Evolutionary conservation across 1,140 invertebrate species (phyloP).

Genomic region (Acromyrmex echinatior): DNA sequence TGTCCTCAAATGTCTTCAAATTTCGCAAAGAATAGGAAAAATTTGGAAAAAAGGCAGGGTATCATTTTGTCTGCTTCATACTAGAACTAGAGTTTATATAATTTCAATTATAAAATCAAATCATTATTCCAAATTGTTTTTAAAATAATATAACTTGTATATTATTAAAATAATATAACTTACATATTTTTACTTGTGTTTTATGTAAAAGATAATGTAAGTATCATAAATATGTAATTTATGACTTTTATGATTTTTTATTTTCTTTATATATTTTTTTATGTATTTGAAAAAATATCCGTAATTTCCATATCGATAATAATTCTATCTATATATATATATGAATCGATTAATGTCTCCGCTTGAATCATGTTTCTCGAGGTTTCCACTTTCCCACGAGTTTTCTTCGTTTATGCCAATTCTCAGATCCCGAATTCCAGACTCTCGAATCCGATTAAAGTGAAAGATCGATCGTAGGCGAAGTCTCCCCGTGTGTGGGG

Average conservation of each 20-base stretch:
- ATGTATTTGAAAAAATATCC: neutral
- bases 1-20: neutral
- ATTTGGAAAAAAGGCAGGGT: neutral
- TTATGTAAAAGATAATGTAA: neutral
- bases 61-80: neutral
- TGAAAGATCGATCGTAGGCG: slow-evolving; percentile 56
- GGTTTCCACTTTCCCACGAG: slow-evolving; percentile 3
- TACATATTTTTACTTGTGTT: neutral
- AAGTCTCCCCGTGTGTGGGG: slow-evolving; percentile 45
- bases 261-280: too few relatives aligned
- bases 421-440: slow-evolving; percentile 43
- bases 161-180: neutral
- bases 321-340: neutral
- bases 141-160: too few relatives aligned
- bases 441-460: slow-evolving; percentile 44
- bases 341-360: neutral
- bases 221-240: neutral
- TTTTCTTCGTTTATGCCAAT: slow-evolving; percentile 27
- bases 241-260: too few relatives aligned
- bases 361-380: neutral
- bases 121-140: neutral
- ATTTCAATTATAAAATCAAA: neutral
- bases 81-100: neutral
- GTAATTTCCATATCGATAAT: neutral
- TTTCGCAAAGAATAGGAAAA: slow-evolving; percentile 21